Base-by-base conservation (phyloP, 2,888 invertebrate genomes). In the Encarsia formosa region DNA sequence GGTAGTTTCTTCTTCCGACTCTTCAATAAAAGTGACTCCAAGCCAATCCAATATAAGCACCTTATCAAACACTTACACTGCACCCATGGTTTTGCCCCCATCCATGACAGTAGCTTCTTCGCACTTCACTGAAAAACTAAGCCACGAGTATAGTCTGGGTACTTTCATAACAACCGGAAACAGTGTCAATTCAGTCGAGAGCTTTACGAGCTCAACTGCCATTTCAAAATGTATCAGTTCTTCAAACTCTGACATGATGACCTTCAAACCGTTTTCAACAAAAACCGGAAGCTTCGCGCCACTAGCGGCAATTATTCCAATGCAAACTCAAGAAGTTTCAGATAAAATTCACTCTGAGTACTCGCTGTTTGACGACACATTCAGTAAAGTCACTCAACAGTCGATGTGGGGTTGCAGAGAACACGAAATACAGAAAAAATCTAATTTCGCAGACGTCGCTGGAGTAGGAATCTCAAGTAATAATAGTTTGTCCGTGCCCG, bases 281-380 rank as follows among this genome's bases (percentile, higher is more conserved):
- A 55, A 59, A 66, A 58, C 46, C 32, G 65, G 69, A 13, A 66
- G 68, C 47, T 61, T 66, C 2, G 65, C 69, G 4, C 66, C 71
- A 2, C 59, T 67, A 4, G 52, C 63, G 11, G 47, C 65, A 6
- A 54, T 60, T 58, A 77, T 78, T 22, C 72, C 59, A 40, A 64
- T 68, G 23, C 61, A 62, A 60, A 75, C 55, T 20, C 68, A 64
- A 16, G 66, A 65, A 23, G 70, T 73, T 31, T 70, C 73, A 19
- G 59, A 64, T 66, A 75, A 75, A 44, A 78, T 82, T 20, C 80
- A 85, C 1, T 81, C 84, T 57, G 91, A 92, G 67, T 95, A 93
- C 76, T 90, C 92, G 0, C 81, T 95, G 59, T 94, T 95, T 75
- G 89, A 90, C 70, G 90, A 91, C 69, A 76, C 79, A 2, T 84